phyloP scores from a whole-genome alignment of 2,888 invertebrate species.

The Venustoraphidia nigricollis region DNA sequence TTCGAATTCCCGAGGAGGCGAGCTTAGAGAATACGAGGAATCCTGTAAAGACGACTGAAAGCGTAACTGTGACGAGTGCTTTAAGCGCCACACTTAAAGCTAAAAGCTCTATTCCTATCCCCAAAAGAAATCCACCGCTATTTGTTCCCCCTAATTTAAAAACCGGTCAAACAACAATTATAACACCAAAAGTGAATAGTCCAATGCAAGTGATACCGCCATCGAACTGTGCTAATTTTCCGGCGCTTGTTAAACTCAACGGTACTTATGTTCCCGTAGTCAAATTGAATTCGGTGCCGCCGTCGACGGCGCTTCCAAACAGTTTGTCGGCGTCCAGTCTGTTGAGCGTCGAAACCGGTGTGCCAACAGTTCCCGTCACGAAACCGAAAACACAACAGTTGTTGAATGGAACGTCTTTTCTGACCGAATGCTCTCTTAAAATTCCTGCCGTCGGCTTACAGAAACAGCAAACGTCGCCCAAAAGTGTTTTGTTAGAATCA shows the following conservation, averaged over 20 bases:
- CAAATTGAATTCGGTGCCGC: slow-evolving; percentile 27
- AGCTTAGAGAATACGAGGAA: background rate
- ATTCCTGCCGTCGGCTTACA: slow-evolving; percentile 10
- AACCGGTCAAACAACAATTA: slow-evolving; percentile 4
- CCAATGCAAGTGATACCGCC: slow-evolving; percentile 23
- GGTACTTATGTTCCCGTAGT: slow-evolving; percentile 30
- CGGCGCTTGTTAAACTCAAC: slow-evolving; percentile 24
- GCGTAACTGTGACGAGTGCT: background rate
- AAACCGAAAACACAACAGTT: slow-evolving; percentile 17
- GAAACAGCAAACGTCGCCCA: slow-evolving; percentile 12
- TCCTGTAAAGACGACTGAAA: background rate
- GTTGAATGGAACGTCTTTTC: slow-evolving; percentile 7
- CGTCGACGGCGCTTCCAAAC: slow-evolving; percentile 20
- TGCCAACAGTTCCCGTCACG: slow-evolving; percentile 24
- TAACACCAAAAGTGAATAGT: slow-evolving; percentile 20
- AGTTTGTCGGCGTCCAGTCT: slow-evolving; percentile 6
- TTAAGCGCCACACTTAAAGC: background rate
- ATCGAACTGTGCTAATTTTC: slow-evolving; percentile 24
- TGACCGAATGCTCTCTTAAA: slow-evolving; percentile 8
- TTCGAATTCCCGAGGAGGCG: background rate
- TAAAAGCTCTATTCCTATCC: background rate
- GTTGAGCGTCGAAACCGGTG: slow-evolving; percentile 24
- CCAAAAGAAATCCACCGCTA: background rate
- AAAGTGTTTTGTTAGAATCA: slow-evolving; percentile 13
- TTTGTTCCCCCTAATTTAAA: slow-evolving; percentile 4